A percentile compares a stretch with the other conserved stretches of the same genome.
These are phyloP conservation scores for Apostichopus parvimensis DNA, from an alignment of 35 echinoderm and acorn worm genomes.

Conservation along the genomic window DNA sequence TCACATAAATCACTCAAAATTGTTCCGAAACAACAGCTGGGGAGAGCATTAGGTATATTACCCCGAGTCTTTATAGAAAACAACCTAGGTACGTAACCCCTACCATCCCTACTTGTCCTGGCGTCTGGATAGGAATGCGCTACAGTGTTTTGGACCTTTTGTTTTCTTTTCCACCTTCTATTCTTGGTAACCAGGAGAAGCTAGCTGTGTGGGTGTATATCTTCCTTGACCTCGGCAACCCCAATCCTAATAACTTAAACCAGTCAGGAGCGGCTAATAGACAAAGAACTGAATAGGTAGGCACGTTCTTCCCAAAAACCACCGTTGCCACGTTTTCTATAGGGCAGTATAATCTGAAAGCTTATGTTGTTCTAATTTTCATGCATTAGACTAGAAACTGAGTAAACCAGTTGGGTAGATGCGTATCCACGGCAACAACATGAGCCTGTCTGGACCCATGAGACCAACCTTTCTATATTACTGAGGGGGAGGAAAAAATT, in stretches of 20 bases:
- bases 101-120: too few relatives aligned
- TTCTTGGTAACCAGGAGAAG: constrained; percentile 30
- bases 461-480: not conserved
- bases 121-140: not conserved
- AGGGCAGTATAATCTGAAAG: not conserved
- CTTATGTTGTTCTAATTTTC: not conserved
- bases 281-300: not conserved
- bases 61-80: not conserved
- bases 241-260: constrained; percentile 10
- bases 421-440: constrained; percentile 1
- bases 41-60: not conserved
- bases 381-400: not conserved
- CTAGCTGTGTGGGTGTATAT: constrained; percentile 19
- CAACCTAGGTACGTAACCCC: not conserved
- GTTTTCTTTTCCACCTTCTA: not conserved
- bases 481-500: not conserved
- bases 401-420: not conserved
- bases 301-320: not conserved
- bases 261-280: not conserved
- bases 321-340: too few relatives aligned
- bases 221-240: not conserved
- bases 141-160: not conserved
- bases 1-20: constrained; percentile 21
- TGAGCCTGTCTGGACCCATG: not conserved
- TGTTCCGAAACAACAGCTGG: constrained; percentile 24